These are phyloP conservation scores for Escarpia spicata DNA, from an alignment of 2,888 invertebrate species.

Conservation along the genomic window DNA sequence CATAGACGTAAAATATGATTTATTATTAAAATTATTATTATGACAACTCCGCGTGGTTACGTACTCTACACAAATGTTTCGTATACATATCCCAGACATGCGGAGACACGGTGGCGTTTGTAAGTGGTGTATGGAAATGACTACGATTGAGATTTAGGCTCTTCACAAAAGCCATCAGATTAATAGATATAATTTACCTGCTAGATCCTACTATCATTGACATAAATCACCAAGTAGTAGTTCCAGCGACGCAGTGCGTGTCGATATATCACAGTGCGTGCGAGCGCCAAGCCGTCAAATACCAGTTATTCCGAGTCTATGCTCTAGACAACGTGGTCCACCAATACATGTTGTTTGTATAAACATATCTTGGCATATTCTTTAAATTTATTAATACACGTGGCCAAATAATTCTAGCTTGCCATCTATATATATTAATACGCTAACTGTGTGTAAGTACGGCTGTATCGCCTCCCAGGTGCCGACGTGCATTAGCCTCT, in stretches of 20 bases:
- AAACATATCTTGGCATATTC: no score
- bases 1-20: no score
- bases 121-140: background rate
- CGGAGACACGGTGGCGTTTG: background rate
- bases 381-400: no score
- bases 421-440: no score
- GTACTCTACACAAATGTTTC: background rate
- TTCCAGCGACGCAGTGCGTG: background rate
- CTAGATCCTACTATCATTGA: background rate
- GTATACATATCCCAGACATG: background rate
- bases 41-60: background rate
- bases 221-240: background rate
- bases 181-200: constrained; percentile 12
- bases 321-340: no score
- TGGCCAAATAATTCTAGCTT: no score
- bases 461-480: no score
- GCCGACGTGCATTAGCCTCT: no score
- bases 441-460: no score
- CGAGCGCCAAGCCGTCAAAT: background rate
- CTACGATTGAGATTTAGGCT: background rate
- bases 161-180: background rate
- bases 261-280: background rate
- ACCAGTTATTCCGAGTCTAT: no score
- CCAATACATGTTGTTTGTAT: no score
- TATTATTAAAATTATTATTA: background rate